phyloP scores from a whole-genome alignment of 2,797 vertebrate genomes.

The Manis crassicaudata region DNA sequence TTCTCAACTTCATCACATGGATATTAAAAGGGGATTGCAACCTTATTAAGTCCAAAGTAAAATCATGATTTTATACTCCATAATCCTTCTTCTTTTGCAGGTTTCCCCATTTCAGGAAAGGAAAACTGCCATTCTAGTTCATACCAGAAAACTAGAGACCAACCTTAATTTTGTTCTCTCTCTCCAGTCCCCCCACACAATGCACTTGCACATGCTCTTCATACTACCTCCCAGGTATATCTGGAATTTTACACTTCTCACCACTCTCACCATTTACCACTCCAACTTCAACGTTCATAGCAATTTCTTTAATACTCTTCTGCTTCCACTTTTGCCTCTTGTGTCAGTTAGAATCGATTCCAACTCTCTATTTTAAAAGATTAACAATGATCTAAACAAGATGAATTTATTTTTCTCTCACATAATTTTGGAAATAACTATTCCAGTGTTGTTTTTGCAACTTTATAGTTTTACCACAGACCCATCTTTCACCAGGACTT shows the following conservation, averaged over 20 bases:
- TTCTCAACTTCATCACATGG: background rate
- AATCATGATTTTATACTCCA: background rate
- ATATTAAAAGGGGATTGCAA: background rate
- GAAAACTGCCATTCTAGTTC: background rate
- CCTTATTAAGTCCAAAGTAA: background rate
- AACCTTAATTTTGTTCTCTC: background rate
- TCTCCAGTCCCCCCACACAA: background rate
- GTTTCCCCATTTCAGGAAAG: background rate
- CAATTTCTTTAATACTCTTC: background rate
- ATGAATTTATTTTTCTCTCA: slow-evolving; percentile 5
- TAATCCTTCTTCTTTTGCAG: background rate
- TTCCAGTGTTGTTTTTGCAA: background rate
- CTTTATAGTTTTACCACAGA: background rate
- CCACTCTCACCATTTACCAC: background rate
- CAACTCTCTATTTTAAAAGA: background rate
- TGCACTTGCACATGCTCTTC: background rate
- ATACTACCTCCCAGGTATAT: background rate
- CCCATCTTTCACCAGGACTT: background rate
- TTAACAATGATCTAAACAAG: background rate
- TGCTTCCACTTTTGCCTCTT: background rate
- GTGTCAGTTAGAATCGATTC: background rate
- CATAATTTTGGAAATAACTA: background rate
- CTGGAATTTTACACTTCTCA: background rate
- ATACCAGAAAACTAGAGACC: background rate
- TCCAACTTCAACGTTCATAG: background rate